Evolutionary conservation across 2,888 invertebrate species (phyloP).

Genomic region (Nasonovia ribisnigri): DNA sequence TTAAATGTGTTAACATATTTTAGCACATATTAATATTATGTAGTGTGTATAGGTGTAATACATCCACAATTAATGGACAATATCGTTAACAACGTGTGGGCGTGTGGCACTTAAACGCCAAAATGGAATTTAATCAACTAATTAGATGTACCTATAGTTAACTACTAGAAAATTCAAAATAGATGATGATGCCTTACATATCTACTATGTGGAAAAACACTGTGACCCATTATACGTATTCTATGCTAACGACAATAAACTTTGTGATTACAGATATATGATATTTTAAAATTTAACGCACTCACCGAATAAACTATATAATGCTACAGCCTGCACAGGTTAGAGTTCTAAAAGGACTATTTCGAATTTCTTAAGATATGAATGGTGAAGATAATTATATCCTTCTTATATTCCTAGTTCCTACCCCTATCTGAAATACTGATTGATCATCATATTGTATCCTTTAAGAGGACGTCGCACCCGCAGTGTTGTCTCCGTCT

Average conservation of each 20-base stretch:
- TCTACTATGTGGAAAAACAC: background rate
- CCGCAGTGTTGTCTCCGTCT: too few species aligned
- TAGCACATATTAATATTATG: background rate
- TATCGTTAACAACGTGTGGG: background rate
- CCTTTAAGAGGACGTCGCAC: too few species aligned
- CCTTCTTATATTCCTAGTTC: background rate
- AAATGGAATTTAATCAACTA: background rate
- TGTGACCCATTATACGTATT: background rate
- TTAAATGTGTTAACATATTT: background rate
- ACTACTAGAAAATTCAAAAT: background rate
- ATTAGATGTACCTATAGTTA: background rate
- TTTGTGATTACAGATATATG: background rate
- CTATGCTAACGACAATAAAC: background rate
- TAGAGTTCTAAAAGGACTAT: background rate
- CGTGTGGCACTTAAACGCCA: background rate
- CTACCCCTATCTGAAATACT: background rate
- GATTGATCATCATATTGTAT: background rate
- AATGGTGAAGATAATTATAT: background rate
- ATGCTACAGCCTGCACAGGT: background rate
- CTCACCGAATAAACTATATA: background rate
- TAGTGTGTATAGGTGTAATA: background rate
- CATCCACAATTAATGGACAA: background rate
- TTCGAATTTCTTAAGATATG: background rate
- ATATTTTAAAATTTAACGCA: background rate
- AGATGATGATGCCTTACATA: background rate